Percentiles rank a stretch among this genome's conserved stretches.
These are phyloP conservation scores for Stomorhina lunata DNA, from an alignment of 2,888 invertebrate species.

Conservation along the genomic window DNA sequence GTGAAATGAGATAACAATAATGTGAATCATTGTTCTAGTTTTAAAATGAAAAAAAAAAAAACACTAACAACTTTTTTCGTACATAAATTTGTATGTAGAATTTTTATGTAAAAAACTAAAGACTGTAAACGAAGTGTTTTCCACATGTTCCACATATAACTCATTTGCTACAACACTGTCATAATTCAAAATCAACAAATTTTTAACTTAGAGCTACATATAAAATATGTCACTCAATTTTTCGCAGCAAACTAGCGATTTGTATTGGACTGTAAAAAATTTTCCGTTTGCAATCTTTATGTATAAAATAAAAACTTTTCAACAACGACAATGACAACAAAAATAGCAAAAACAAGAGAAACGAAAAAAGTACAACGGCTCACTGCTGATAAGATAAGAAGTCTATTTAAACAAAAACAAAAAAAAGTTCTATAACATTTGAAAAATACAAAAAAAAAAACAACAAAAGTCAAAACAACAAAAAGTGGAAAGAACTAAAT, in stretches of 20 bases:
- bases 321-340: conserved; percentile 67
- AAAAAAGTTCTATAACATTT: conserved; percentile 41
- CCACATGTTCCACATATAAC: too few species aligned
- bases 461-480: background rate
- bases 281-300: background rate
- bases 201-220: too few species aligned
- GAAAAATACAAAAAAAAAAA: conserved; percentile 20
- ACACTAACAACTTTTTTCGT: conserved; percentile 9
- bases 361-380: conserved; percentile 64
- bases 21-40: conserved; percentile 35
- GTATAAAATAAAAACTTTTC: conserved; percentile 11
- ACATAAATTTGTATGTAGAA: too few species aligned
- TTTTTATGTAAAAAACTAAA: too few species aligned
- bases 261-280: too few species aligned
- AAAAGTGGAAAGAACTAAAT: conserved; percentile 54
- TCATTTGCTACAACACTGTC: too few species aligned
- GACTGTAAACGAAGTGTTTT: too few species aligned
- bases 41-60: background rate
- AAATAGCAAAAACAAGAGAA: conserved; percentile 65
- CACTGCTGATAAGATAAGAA: conserved; percentile 61
- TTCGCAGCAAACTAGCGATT: too few species aligned
- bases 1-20: background rate
- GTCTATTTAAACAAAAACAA: conserved; percentile 21
- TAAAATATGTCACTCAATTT: too few species aligned
- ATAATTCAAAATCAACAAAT: too few species aligned